Evolutionary conservation across 2,888 invertebrate species (phyloP).

Genomic region (Tinea pellionella): DNA sequence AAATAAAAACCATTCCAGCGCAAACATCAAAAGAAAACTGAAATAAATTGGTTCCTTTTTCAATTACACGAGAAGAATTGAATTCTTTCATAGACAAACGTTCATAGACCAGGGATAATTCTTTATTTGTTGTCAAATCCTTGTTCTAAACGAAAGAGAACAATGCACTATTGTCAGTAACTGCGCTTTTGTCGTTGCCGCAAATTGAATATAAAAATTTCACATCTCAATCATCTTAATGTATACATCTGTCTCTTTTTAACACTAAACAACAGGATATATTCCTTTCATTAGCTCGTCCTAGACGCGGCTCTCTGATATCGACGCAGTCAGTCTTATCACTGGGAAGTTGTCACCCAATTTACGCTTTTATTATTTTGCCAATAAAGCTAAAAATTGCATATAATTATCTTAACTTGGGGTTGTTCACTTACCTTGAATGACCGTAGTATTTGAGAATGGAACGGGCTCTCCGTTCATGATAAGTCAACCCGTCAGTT

Average conservation of each 20-base stretch:
- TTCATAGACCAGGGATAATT: neutral
- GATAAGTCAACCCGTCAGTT: slow-evolving; percentile 29
- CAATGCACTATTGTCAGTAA: slow-evolving; percentile 36
- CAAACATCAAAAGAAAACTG: neutral
- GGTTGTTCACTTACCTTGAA: slow-evolving; percentile 64
- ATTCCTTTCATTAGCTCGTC: slow-evolving; percentile 21
- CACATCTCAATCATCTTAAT: slow-evolving; percentile 61
- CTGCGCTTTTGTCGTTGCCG: slow-evolving; percentile 46
- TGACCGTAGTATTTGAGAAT: slow-evolving; percentile 63
- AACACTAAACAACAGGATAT: neutral
- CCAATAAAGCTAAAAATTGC: slow-evolving; percentile 35
- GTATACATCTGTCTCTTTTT: slow-evolving; percentile 33
- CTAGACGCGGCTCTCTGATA: slow-evolving; percentile 62
- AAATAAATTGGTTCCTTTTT: neutral
- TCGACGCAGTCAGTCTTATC: slow-evolving; percentile 64
- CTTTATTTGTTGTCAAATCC: neutral
- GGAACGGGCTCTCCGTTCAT: slow-evolving; percentile 25
- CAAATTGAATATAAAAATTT: slow-evolving; percentile 60
- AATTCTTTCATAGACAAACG: no score
- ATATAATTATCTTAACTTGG: slow-evolving; percentile 31
- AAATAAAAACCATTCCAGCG: neutral
- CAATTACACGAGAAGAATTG: neutral
- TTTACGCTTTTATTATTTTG: slow-evolving; percentile 30
- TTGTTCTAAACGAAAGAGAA: neutral
- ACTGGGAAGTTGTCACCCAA: slow-evolving; percentile 27